Evolutionary conservation across 2,888 invertebrate genomes (phyloP).

Genomic region (Aricia artaxerxes): DNA sequence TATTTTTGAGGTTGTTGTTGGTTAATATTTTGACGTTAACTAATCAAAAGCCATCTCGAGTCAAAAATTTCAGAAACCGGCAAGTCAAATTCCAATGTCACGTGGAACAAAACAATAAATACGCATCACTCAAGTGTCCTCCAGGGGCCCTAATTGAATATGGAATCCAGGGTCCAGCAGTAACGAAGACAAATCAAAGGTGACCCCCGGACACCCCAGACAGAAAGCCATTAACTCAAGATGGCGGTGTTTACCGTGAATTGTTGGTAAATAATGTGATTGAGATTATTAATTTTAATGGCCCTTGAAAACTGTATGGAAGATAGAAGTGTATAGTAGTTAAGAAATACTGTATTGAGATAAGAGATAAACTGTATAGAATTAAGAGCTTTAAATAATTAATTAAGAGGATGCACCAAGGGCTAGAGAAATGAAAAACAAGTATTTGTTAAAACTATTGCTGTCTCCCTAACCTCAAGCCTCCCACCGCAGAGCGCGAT

Average conservation of each 20-base stretch:
- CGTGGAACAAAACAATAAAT: constrained; percentile 13
- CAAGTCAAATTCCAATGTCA: neutral
- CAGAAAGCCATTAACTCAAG: constrained; percentile 71
- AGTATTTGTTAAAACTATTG: too few species aligned
- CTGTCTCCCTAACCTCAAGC: too few species aligned
- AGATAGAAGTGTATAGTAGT: neutral
- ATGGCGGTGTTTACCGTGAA: constrained; percentile 68
- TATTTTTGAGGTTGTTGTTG: too few species aligned
- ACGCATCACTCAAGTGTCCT: constrained; percentile 39
- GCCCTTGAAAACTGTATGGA: neutral
- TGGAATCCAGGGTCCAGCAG: constrained; percentile 43
- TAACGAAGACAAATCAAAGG: constrained; percentile 79
- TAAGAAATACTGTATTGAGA: neutral
- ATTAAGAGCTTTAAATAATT: too few species aligned
- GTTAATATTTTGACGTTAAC: too few species aligned
- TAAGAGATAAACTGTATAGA: too few species aligned
- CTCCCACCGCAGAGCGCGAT: too few species aligned
- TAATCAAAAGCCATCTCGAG: too few species aligned
- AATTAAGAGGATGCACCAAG: too few species aligned
- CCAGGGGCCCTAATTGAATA: constrained; percentile 47
- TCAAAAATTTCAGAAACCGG: neutral
- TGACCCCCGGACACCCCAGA: constrained; percentile 62
- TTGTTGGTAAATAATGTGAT: constrained; percentile 48
- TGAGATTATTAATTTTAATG: constrained; percentile 32
- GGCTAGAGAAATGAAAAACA: too few species aligned